Conservation (phyloP, 2,797 vertebrate genomes). For the Myioborus miniatus region DNA sequence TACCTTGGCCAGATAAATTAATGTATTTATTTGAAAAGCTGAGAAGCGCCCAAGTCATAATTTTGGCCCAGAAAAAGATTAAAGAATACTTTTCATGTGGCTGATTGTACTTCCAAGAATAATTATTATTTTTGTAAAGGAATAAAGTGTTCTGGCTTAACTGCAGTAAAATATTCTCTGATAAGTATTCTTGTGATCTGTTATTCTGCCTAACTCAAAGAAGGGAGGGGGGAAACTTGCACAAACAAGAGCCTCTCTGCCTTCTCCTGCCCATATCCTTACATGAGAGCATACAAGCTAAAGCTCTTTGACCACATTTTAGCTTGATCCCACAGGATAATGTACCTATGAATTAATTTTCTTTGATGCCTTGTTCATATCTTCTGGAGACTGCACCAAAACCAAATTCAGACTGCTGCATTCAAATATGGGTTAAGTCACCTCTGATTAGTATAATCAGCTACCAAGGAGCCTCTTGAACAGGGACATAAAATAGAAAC, state of each 20-base stretch:
- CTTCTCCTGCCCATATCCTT: background rate
- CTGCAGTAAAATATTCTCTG: background rate
- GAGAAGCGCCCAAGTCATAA: background rate
- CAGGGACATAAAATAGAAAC: background rate
- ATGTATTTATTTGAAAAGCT: background rate
- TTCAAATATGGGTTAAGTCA: conserved; percentile 48
- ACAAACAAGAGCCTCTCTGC: background rate
- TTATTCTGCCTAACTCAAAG: background rate
- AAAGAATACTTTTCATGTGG: background rate
- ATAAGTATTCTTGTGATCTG: background rate
- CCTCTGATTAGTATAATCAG: conserved; percentile 58
- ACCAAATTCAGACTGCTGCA: background rate
- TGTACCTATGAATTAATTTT: background rate
- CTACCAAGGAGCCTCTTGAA: background rate
- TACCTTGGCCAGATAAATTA: background rate
- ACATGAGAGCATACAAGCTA: background rate
- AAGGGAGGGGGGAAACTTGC: background rate
- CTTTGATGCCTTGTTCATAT: conserved; percentile 10
- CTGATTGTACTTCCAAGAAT: background rate
- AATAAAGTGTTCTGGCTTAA: background rate
- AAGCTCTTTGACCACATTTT: conserved; percentile 1
- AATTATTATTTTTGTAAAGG: background rate
- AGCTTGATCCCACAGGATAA: background rate
- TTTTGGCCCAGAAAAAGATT: background rate
- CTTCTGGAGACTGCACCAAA: background rate